Base-by-base conservation (phyloP, 2,888 invertebrate genomes). In the Harpalus rufipes region DNA sequence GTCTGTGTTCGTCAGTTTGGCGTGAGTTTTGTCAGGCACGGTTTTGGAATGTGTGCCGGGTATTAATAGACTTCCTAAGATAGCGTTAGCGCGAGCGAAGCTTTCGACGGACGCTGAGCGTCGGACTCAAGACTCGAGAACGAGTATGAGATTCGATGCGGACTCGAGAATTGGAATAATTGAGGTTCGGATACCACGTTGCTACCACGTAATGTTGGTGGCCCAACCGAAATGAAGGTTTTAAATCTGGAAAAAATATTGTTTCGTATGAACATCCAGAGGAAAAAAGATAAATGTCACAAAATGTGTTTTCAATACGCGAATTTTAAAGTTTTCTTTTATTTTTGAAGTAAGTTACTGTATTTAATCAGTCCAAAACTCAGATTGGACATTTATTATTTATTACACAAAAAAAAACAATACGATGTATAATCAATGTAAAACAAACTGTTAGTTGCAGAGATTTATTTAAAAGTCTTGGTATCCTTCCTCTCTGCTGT, bases 11-110 rank as follows among this genome's bases (percentile, higher is more conserved):
- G 65, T 76, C 44, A 65, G 63, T 87, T 87, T 86, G 86, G 86
- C 86, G 84, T 86, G 86, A 84, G 87, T 87, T 86, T 78, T 87
- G 86, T 87, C 86, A 86, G 87, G 87, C 86, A 84, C 86, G 85
- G 83, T 88, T 88, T 87, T 86, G 86, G 88, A 88, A 88, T 88
- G 87, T 88, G 86, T 88, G 88, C 87, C 87, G 88, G 84, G 86
- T 88, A 87, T 87, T 87, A 87, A 87, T 88, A 88, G 87, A 86
- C 86, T 85, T 87, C 87, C 87, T 86, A 87, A 87, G 87, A 87
- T 87, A 87, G 87, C 87, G 87, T 87, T 87, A 87, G 87, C 86
- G 85, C 68, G 74, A 72, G 84, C 84, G 41, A 39, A 51, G 41
- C 41, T 63, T 68, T 72, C 72, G 44, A 68, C 65, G 72, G 59